phyloP scores from a whole-genome alignment of 23 tunicate genomes.

The Styela clava region DNA sequence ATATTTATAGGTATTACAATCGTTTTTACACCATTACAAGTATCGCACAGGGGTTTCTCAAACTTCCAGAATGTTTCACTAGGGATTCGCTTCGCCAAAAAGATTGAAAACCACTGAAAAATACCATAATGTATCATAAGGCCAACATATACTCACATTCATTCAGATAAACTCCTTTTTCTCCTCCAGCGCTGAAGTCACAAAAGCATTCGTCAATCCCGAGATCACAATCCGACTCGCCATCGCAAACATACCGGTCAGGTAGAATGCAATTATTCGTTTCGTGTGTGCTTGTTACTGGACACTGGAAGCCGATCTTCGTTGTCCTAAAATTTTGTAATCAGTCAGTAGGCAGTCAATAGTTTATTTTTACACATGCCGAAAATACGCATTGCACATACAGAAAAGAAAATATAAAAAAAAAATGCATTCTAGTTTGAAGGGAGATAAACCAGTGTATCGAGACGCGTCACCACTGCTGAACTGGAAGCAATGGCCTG shows the following conservation, averaged over 20 bases:
- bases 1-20: no score
- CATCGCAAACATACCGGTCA: constrained; percentile 60
- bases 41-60: no score
- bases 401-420: not conserved
- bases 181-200: constrained; percentile 14
- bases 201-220: constrained; percentile 87
- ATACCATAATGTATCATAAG: no score
- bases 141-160: constrained; percentile 22
- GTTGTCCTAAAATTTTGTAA: constrained; percentile 44
- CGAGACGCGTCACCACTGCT: not conserved
- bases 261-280: constrained; percentile 56
- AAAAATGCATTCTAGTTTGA: not conserved
- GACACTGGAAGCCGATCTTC: constrained; percentile 43
- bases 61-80: no score
- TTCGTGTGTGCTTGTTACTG: constrained; percentile 37
- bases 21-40: no score
- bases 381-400: no score
- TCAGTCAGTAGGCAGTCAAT: not conserved
- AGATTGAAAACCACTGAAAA: no score
- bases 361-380: no score
- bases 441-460: not conserved
- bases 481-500: not conserved
- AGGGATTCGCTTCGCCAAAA: no score
- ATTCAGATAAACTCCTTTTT: constrained; percentile 13
- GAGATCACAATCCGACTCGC: constrained; percentile 61